Evolutionary conservation across 2,797 vertebrate genomes (phyloP).

Genomic region (Etheostoma nigrum): DNA sequence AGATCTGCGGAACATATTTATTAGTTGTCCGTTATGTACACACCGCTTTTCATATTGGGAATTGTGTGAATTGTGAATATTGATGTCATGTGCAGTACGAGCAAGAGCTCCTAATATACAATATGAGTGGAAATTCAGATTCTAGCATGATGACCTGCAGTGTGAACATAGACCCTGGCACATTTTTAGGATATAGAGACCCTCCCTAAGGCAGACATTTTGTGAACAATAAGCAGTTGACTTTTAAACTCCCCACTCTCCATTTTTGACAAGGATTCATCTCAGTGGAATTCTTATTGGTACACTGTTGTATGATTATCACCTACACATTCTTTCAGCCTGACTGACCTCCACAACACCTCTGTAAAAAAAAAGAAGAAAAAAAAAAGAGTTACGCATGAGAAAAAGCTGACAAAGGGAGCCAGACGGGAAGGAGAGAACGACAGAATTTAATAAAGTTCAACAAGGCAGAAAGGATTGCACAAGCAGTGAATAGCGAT

Average conservation of each 20-base stretch:
- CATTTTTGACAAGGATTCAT: conserved; percentile 40
- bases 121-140: neutral
- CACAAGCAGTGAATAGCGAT: conserved; percentile 80
- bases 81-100: neutral
- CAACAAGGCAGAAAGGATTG: conserved; percentile 87
- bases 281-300: conserved; percentile 51
- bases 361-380: conserved; percentile 32
- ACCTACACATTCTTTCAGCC: conserved; percentile 70
- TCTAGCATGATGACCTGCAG: neutral
- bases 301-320: conserved; percentile 60
- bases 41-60: neutral
- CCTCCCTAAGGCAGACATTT: conserved; percentile 17
- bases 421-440: conserved; percentile 77
- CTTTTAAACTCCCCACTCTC: neutral
- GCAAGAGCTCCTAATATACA: neutral
- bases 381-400: conserved; percentile 71
- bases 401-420: conserved; percentile 80
- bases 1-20: too few species aligned
- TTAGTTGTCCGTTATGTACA: too few species aligned
- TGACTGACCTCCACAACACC: conserved; percentile 52
- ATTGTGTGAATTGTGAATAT: too few species aligned
- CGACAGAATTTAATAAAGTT: conserved; percentile 88
- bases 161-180: neutral
- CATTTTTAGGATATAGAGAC: conserved; percentile 4
- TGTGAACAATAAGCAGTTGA: conserved; percentile 5